Conservation (phyloP, 2,888 invertebrate genomes). For the Dysmachus trigonus region DNA sequence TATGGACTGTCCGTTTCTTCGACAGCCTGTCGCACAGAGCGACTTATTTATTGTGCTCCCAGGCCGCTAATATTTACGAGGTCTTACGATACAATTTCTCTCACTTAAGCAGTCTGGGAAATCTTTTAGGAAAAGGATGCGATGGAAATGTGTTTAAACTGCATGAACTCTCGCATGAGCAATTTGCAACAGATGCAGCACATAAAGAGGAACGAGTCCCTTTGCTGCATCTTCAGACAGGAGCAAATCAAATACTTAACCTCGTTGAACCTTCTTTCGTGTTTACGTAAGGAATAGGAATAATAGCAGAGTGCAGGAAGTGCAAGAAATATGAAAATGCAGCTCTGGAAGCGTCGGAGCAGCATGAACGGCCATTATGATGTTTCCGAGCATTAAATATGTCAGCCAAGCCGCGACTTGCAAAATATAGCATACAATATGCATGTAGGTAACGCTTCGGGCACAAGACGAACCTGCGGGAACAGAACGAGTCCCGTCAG, state of each 20-base stretch:
- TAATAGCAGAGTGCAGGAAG: not conserved
- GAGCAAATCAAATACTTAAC: not conserved
- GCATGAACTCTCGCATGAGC: not conserved
- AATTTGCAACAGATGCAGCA: not conserved
- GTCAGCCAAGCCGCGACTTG: not conserved
- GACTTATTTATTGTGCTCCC: not conserved
- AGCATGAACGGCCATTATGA: not conserved
- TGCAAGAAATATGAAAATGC: not conserved
- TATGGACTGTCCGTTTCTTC: not conserved
- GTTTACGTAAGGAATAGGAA: not conserved
- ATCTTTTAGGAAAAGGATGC: not conserved
- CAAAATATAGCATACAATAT: not conserved
- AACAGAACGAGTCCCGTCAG: not conserved
- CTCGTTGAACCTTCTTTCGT: not conserved
- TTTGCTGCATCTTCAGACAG: not conserved
- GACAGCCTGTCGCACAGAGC: not conserved
- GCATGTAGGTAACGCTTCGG: not conserved
- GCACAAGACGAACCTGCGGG: not conserved
- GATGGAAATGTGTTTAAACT: not conserved
- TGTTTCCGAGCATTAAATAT: conserved; percentile 16
- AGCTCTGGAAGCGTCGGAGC: not conserved
- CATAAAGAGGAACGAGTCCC: not conserved
- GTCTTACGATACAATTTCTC: not conserved
- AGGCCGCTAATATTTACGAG: not conserved
- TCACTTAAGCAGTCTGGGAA: not conserved